Evolutionary conservation across 2,888 invertebrate species (phyloP).

Genomic region (Metacarcinus magister): DNA sequence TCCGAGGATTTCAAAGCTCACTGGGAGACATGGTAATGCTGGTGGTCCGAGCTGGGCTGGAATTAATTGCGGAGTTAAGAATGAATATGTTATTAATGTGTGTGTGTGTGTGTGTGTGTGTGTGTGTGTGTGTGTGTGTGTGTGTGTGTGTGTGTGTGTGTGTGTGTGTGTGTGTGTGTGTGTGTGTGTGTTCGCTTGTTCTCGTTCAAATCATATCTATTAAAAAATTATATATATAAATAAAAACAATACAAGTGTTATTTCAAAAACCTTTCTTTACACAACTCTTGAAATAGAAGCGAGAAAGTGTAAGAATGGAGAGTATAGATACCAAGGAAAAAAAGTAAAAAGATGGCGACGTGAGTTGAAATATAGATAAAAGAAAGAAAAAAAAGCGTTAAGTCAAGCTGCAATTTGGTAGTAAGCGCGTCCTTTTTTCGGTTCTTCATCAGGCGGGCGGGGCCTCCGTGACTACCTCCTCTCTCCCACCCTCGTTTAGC

Average conservation of each 20-base stretch:
- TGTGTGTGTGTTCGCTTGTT: background rate
- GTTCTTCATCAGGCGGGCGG: background rate
- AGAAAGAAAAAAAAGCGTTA: background rate
- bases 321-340: background rate
- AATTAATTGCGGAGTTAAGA: conserved; percentile 9
- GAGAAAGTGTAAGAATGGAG: background rate
- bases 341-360: background rate
- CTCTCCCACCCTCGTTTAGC: background rate
- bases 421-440: background rate
- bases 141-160: conserved; percentile 48
- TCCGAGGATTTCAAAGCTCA: background rate
- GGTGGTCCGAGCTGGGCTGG: background rate
- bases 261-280: background rate
- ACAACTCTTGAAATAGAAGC: background rate
- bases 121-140: conserved; percentile 18
- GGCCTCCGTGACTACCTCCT: conserved; percentile 30
- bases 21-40: background rate
- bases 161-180: conserved; percentile 45
- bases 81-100: background rate
- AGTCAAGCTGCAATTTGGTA: background rate
- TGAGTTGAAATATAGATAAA: conserved; percentile 19
- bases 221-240: background rate
- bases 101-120: background rate
- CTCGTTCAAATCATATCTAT: background rate
- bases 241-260: background rate